These are phyloP conservation scores for Paratilapia polleni DNA, from an alignment of 2,113 vertebrate genomes.

Conservation along the genomic window DNA sequence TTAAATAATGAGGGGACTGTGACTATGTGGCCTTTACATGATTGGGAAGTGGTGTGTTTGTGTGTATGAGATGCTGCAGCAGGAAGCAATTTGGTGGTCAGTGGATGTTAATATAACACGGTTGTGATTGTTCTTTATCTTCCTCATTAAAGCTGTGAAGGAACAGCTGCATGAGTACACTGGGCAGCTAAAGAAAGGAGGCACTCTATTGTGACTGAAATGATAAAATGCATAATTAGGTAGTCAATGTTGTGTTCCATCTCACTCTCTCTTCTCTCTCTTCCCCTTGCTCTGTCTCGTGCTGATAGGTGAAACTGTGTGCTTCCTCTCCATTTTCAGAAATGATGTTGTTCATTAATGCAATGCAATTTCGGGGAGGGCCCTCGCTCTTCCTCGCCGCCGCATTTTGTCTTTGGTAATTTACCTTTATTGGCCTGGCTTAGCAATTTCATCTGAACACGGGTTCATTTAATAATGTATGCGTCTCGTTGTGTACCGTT, in stretches of 20 bases:
- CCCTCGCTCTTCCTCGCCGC: conserved; percentile 8
- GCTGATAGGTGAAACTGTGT: conserved; percentile 66
- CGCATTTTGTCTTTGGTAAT: conserved; percentile 72
- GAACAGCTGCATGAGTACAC: conserved; percentile 82
- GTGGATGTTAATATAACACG: conserved; percentile 76
- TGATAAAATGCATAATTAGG: conserved; percentile 83
- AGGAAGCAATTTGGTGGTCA: conserved; percentile 64
- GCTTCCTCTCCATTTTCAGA: conserved; percentile 65
- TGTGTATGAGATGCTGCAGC: conserved; percentile 16
- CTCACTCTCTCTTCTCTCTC: conserved; percentile 39
- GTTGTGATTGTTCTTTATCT: conserved; percentile 84
- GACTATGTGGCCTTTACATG: background rate
- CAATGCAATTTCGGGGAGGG: conserved; percentile 54
- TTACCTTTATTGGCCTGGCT: conserved; percentile 75
- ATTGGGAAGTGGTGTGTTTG: background rate
- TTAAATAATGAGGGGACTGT: background rate
- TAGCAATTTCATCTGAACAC: conserved; percentile 73
- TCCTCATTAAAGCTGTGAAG: conserved; percentile 83
- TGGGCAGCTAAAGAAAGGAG: conserved; percentile 68
- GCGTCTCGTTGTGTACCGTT: conserved; percentile 50
- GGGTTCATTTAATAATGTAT: conserved; percentile 75
- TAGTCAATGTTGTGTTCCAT: conserved; percentile 74
- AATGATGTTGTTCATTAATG: conserved; percentile 75
- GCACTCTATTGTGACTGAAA: conserved; percentile 81
- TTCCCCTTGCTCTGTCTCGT: conserved; percentile 58